Base-by-base conservation (phyloP, 1,140 invertebrate genomes). In the Cryptotermes secundus region DNA sequence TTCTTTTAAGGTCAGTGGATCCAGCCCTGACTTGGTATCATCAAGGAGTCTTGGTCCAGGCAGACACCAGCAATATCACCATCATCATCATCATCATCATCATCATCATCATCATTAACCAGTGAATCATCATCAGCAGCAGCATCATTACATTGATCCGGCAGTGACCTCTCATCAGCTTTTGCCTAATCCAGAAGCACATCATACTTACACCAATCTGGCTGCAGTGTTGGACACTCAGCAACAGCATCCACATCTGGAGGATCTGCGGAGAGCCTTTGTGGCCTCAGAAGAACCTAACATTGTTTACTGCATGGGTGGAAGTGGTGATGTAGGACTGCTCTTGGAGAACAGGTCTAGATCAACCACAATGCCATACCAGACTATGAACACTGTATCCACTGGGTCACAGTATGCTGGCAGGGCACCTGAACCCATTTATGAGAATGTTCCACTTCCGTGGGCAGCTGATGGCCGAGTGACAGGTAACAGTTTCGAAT, bases 21-120 rank as follows among this genome's bases (percentile, higher is more conserved):
- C 94, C 14, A 96, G 95, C 89, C 95, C 95, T 0, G 95, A 96
- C 90, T 89, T 96, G 85, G 94, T 96, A 0, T 95, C 95, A 6
- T 93, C 93, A 36, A 90, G 93, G 82, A 92, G 91, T 34, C 31
- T 49, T 10, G 81, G 65, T n/a, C 38, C 34, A 24, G 42, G 36
- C 42, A 26, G 81, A 24, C 84, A 42, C 31, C 59, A 34, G 24
- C 84, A 45, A 34, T 45, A 59, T 19, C 42, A 49, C 72, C 79
- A 26, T 14, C 83, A 38, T 45, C 83, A 79, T 24, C 85, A n/a
- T n/a, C n/a, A n/a, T n/a, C n/a, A n/a, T n/a, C n/a, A n/a, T n/a
- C n/a, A n/a, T n/a, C n/a, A n/a, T n/a, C n/a, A n/a, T n/a, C n/a
- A n/a, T n/a, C n/a, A n/a, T n/a, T n/a, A n/a, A n/a, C n/a, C n/a